Evolutionary conservation across 2,888 invertebrate species (phyloP).

Genomic region (Chloromyia formosa): DNA sequence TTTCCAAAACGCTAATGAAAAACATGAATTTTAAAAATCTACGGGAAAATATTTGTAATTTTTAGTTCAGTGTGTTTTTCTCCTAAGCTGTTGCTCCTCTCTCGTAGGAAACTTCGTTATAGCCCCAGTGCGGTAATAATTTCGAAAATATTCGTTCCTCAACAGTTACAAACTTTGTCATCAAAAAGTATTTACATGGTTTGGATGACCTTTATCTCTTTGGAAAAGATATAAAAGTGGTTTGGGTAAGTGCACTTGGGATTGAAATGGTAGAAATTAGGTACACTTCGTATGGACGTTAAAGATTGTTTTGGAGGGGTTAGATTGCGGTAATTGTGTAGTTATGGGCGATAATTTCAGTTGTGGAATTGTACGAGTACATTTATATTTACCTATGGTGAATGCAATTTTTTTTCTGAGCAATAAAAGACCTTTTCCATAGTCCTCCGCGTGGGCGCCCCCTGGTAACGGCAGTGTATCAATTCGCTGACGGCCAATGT

Average conservation of each 20-base stretch:
- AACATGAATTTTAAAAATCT: too few species aligned
- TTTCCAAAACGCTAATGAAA: too few species aligned
- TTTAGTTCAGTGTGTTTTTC: constrained; percentile 15
- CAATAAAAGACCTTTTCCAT: too few species aligned
- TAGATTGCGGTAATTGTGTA: background rate
- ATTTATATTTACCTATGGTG: too few species aligned
- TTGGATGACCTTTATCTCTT: constrained; percentile 13
- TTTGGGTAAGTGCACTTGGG: constrained; percentile 14
- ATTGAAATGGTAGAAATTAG: background rate
- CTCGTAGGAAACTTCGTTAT: constrained; percentile 28
- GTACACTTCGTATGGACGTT: background rate
- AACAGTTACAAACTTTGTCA: constrained; percentile 14
- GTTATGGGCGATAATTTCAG: too few species aligned
- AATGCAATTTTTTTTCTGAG: too few species aligned
- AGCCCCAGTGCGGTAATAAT: constrained; percentile 27
- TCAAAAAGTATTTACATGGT: constrained; percentile 30
- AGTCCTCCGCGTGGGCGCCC: too few species aligned
- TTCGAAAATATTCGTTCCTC: constrained; percentile 15
- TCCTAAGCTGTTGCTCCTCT: constrained; percentile 29
- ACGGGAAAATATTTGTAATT: constrained; percentile 30
- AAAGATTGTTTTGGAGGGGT: background rate
- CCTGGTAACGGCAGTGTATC: too few species aligned
- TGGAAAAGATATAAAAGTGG: constrained; percentile 18
- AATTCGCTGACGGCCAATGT: too few species aligned
- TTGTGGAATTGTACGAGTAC: too few species aligned